Percentiles rank a stretch among this genome's conserved stretches.
Evolutionary conservation across 2,113 vertebrate species (phyloP).

Genomic region (Sula dactylatra): DNA sequence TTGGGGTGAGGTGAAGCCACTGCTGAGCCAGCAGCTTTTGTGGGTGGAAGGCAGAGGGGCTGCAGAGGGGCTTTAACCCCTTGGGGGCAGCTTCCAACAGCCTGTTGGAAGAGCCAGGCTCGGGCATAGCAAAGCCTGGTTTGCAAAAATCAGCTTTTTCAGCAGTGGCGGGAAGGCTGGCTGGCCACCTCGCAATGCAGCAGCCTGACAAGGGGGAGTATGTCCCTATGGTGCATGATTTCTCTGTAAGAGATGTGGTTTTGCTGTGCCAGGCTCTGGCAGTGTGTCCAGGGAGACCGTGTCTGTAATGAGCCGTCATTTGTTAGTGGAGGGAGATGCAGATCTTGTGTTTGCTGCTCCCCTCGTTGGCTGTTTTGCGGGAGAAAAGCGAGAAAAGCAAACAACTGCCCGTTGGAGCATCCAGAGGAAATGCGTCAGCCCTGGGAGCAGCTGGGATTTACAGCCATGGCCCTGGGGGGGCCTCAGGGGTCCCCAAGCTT

Average conservation of each 20-base stretch:
- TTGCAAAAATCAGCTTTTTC: background rate
- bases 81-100: background rate
- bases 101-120: background rate
- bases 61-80: background rate
- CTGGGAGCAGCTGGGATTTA: background rate
- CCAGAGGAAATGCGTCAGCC: background rate
- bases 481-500: accelerated
- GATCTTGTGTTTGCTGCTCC: background rate
- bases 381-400: background rate
- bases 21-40: background rate
- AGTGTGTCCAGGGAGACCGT: accelerated
- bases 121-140: background rate
- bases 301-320: background rate
- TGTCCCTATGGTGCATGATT: accelerated
- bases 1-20: background rate
- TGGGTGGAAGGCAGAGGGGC: background rate
- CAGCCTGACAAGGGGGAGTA: accelerated
- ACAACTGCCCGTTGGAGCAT: background rate
- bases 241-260: background rate
- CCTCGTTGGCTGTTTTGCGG: background rate
- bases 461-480: background rate
- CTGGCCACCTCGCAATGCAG: accelerated
- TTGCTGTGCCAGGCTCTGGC: background rate
- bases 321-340: background rate
- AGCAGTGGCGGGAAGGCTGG: background rate